These are phyloP conservation scores for Camelus bactrianus DNA, from an alignment of 2,113 vertebrate species.

Conservation along the genomic window DNA sequence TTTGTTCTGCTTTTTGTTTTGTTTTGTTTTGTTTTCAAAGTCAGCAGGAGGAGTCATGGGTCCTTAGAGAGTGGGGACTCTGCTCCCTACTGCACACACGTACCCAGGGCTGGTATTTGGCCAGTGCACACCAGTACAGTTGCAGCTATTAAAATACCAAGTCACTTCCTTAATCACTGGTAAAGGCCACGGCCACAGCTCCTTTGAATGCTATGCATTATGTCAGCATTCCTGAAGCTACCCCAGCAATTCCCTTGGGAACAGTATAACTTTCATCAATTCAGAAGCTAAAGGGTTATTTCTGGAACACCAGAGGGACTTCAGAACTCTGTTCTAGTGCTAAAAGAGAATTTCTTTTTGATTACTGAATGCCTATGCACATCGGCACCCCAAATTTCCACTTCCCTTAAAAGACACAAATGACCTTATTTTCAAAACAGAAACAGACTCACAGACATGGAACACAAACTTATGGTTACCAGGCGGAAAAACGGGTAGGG, in stretches of 20 bases:
- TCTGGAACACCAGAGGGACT: background rate
- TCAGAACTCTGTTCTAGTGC: background rate
- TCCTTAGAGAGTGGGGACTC: background rate
- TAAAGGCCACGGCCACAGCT: background rate
- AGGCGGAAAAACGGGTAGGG: no score
- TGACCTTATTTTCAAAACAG: no score
- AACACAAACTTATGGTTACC: no score
- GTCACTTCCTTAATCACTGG: background rate
- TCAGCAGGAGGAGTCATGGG: background rate
- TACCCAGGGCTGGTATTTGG: background rate
- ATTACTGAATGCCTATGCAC: background rate
- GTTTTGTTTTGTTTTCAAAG: background rate
- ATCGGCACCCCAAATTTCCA: background rate
- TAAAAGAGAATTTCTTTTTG: background rate
- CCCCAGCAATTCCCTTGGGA: background rate
- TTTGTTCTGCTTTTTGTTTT: no score
- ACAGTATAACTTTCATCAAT: background rate
- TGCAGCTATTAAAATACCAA: background rate
- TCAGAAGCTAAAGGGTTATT: background rate
- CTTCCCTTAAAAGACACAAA: background rate
- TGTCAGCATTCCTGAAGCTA: background rate
- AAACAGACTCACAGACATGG: no score
- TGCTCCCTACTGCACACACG: background rate
- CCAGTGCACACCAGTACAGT: background rate
- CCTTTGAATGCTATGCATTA: background rate